Evolutionary conservation across 35 echinoderm and acorn worm species (phyloP), one percentile per base, ranked within the genome.

Genomic region (Heliocidaris tuberculata): DNA sequence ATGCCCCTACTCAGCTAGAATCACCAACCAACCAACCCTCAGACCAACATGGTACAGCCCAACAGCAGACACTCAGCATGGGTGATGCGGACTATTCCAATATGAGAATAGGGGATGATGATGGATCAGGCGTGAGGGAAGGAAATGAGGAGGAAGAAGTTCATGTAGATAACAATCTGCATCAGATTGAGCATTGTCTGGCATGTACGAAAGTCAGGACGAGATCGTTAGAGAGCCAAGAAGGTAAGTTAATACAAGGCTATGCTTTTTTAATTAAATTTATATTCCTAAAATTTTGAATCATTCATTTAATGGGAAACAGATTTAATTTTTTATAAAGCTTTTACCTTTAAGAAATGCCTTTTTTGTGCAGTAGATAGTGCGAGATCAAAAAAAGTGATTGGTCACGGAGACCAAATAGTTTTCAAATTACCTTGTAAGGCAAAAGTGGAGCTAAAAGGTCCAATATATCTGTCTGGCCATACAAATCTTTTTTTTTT

Each of bases 201-300:
- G 54, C 85, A 10, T 98, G 97, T 85, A 98, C 96, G 4, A 98
- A 98, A 56, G 95, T 98, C 21, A 95, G 97, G 31, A 94, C 95
- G 17, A 89, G 92, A 21, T 96, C 95, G 29, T 15, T 93, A 16
- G 91, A 59, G 29, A 59, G 91, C 27, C 47, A 49, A 49, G 91
- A 93, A 48, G 91, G 91, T 93, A 13, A 52, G 91, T 49, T 6
- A n/a, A n/a, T n/a, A 59, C 0, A n/a, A 87, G 32, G 9, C 12
- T 87, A 11, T 12, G 29, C 59, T 60, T 60, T 60, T 56, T 10
- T 15, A 56, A 56, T 56, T 42, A 10, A 13, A 2, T 56, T 56
- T 56, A 13, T 56, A 11, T 56, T 56, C 52, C 0, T 42, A 56
- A 56, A 56, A 56, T 15, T n/a, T n/a, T n/a, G n/a, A n/a, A n/a